Evolutionary conservation across 2,797 vertebrate species (phyloP).

Genomic region (Phaenicophaeus curvirostris): DNA sequence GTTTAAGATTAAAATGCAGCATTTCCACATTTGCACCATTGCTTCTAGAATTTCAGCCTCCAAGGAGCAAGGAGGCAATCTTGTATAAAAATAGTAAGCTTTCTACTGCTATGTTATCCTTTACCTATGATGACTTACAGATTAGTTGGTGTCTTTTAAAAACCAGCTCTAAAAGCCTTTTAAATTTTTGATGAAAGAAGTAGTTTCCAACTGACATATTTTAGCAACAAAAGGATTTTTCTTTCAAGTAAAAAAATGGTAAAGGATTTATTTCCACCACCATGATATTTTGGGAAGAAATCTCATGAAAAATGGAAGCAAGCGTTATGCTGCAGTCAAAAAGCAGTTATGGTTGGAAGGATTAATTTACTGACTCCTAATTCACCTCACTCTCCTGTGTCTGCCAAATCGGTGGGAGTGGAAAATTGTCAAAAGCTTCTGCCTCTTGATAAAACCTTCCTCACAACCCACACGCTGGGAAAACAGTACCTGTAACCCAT

Average conservation of each 20-base stretch:
- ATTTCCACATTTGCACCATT: neutral
- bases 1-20: neutral
- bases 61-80: neutral
- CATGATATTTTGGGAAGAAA: neutral
- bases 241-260: neutral
- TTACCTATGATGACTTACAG: neutral
- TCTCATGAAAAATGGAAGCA: neutral
- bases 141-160: neutral
- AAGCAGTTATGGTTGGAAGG: neutral
- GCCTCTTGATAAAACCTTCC: constrained; percentile 16
- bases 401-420: constrained; percentile 31
- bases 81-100: neutral
- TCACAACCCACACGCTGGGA: constrained; percentile 16
- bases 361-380: constrained; percentile 40
- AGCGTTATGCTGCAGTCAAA: neutral
- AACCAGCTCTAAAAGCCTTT: neutral
- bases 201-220: neutral
- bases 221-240: neutral
- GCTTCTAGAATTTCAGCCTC: neutral
- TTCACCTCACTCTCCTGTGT: neutral
- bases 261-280: neutral
- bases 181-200: neutral
- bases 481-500: constrained; percentile 46
- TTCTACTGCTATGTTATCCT: neutral
- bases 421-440: constrained; percentile 21